A percentile compares a stretch with the other conserved stretches of the same genome.
Conservation (phyloP, 2,113 vertebrate species). For the Stigmatopora argus region DNA sequence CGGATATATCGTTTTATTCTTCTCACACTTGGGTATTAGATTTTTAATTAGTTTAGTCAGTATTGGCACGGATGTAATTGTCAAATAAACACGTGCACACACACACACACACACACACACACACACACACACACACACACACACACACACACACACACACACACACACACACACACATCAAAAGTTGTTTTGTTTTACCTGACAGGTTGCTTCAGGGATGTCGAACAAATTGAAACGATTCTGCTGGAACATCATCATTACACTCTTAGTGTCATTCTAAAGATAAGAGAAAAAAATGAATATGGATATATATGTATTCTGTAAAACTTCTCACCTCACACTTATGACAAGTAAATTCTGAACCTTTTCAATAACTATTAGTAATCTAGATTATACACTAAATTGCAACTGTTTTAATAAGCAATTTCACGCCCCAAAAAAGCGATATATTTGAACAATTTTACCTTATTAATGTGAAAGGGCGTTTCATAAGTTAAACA, state of each 20-base stretch:
- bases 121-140: no score
- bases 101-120: no score
- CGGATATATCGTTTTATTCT: neutral
- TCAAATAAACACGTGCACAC: no score
- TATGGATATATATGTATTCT: neutral
- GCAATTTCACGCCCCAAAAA: no score
- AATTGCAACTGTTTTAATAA: no score
- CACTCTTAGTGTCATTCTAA: constrained; percentile 78
- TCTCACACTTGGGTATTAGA: neutral
- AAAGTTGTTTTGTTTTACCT: constrained; percentile 41
- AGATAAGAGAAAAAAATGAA: constrained; percentile 27
- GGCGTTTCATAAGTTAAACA: constrained; percentile 37
- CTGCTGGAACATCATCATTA: constrained; percentile 83
- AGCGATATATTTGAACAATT: neutral
- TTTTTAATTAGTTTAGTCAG: neutral
- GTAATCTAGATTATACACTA: no score
- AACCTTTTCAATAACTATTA: neutral
- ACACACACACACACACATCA: neutral
- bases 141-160: no score
- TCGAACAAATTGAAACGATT: constrained; percentile 67
- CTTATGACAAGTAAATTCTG: no score
- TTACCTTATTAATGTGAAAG: constrained; percentile 68
- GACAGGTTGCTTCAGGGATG: constrained; percentile 66
- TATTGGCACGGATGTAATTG: neutral
- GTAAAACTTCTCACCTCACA: neutral